phyloP scores from a whole-genome alignment of 2,888 invertebrate species.

The Rosalia funebris region DNA sequence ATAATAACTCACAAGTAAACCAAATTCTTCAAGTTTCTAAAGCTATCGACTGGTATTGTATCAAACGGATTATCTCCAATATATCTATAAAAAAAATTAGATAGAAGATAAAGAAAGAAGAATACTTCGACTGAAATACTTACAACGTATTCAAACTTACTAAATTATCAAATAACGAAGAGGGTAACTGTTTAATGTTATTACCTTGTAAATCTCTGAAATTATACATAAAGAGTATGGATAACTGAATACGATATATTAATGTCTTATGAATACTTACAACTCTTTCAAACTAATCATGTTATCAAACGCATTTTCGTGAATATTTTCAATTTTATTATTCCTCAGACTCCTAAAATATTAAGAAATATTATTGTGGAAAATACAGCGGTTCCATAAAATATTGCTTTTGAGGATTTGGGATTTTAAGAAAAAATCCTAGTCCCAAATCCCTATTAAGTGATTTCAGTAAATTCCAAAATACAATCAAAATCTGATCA shows the following conservation, averaged over 20 bases:
- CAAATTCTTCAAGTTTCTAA: constrained; percentile 27
- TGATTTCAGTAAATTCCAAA: too few relatives aligned
- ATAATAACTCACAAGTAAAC: constrained; percentile 31
- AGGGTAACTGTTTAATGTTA: constrained; percentile 14
- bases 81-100: constrained; percentile 23
- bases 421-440: too few relatives aligned
- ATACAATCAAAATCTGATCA: too few relatives aligned
- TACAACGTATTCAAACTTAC: constrained; percentile 25
- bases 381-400: too few relatives aligned
- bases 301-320: constrained; percentile 28
- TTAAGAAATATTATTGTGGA: not conserved
- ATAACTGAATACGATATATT: not conserved
- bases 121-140: constrained; percentile 11
- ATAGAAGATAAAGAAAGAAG: not conserved
- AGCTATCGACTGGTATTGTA: constrained; percentile 22
- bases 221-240: not conserved
- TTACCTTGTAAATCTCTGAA: constrained; percentile 34
- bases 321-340: constrained; percentile 29
- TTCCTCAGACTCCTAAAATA: constrained; percentile 33
- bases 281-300: constrained; percentile 31
- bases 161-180: constrained; percentile 20
- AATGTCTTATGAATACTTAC: too few relatives aligned
- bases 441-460: too few relatives aligned
- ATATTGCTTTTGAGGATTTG: too few relatives aligned
- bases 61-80: constrained; percentile 31